Conservation (phyloP, 2,888 invertebrate species). For the Gibbula magus region DNA sequence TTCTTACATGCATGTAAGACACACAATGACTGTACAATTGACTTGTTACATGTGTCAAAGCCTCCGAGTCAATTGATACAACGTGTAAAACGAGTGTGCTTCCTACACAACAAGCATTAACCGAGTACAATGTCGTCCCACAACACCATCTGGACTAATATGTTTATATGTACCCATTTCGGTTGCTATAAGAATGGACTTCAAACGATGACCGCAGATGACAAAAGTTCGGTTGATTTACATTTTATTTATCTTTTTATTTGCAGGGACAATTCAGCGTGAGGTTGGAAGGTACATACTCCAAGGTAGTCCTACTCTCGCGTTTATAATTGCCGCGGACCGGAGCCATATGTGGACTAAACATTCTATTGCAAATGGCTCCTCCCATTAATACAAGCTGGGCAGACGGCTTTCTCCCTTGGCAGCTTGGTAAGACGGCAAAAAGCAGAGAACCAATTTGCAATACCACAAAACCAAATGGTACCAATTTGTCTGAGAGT, state of each 20-base stretch:
- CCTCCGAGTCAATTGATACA: not conserved
- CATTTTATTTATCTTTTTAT: slow-evolving; percentile 7
- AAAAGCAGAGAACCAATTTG: slow-evolving; percentile 2
- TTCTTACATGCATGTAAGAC: not conserved
- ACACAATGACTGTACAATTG: not conserved
- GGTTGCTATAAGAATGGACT: not conserved
- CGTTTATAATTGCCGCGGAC: not conserved
- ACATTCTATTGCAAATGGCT: not conserved
- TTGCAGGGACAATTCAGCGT: not conserved
- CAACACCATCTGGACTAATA: not conserved
- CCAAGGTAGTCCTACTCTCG: not conserved
- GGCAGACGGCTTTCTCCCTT: not conserved
- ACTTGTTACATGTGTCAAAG: not conserved
- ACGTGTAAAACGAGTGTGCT: not conserved
- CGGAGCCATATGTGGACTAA: not conserved
- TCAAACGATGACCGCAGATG: not conserved
- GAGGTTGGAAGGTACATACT: not conserved
- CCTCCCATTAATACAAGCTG: not conserved
- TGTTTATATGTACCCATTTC: not conserved
- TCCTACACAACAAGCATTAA: too few species aligned
- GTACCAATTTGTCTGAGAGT: slow-evolving; percentile 20
- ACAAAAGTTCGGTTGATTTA: not conserved
- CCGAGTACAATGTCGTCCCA: too few species aligned
- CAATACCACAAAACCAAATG: slow-evolving; percentile 15
- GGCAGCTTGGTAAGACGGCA: slow-evolving; percentile 9